Conservation (phyloP, 2,113 vertebrate genomes). For the Sylvietta virens region DNA sequence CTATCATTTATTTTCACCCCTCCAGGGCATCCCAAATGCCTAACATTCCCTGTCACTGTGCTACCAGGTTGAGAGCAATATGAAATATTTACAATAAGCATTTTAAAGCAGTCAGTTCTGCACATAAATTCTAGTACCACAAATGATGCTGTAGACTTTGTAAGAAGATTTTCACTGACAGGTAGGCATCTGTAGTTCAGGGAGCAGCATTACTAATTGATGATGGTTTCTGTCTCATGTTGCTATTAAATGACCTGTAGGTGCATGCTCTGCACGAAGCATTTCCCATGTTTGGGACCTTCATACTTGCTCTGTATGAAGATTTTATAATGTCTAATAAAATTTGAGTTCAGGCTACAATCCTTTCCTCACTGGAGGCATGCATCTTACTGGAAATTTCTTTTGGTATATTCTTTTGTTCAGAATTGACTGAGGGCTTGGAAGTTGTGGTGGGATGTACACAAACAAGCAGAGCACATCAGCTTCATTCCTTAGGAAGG, state of each 20-base stretch:
- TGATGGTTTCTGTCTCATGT: not conserved
- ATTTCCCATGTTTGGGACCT: not conserved
- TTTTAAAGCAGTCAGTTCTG: not conserved
- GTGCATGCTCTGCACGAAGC: not conserved
- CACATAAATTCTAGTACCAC: not conserved
- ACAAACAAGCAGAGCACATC: not conserved
- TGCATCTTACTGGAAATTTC: not conserved
- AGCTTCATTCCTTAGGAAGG: not conserved
- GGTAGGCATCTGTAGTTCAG: not conserved
- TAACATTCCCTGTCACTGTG: not conserved
- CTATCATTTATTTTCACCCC: not conserved
- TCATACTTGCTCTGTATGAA: not conserved
- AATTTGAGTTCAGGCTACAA: not conserved
- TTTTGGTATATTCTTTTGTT: not conserved
- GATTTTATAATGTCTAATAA: not conserved
- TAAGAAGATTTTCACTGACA: not conserved
- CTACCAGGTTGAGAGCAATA: not conserved
- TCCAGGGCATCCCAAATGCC: not conserved
- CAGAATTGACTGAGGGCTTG: not conserved
- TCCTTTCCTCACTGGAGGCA: not conserved
- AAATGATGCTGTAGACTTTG: not conserved
- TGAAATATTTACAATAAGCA: constrained; percentile 11
- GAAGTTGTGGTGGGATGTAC: not conserved
- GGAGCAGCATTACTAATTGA: not conserved
- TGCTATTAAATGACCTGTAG: not conserved